Conservation (phyloP, 2,113 vertebrate species). For the Chauna torquata region DNA sequence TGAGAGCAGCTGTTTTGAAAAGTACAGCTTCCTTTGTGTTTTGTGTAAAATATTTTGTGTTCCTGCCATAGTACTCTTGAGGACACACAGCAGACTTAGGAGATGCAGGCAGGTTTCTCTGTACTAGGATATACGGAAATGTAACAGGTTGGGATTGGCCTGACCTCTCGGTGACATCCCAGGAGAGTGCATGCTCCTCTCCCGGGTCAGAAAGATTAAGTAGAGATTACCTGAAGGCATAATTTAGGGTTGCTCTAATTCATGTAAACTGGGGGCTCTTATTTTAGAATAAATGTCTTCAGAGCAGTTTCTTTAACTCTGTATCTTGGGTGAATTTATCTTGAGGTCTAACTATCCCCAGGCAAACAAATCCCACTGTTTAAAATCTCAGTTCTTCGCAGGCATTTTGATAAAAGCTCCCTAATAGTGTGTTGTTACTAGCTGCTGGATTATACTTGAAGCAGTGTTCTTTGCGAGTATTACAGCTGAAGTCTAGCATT, state of each 20-base stretch:
- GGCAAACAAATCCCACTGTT: background rate
- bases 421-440: background rate
- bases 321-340: background rate
- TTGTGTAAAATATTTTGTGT: background rate
- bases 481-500: background rate
- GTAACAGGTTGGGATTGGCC: background rate
- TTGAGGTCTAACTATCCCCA: background rate
- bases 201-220: background rate
- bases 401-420: background rate
- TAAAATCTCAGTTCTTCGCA: background rate
- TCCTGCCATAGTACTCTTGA: background rate
- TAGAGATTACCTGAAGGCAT: background rate
- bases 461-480: background rate
- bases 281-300: background rate
- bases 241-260: background rate
- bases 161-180: background rate
- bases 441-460: background rate
- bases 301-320: background rate
- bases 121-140: background rate
- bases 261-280: rapidly evolving
- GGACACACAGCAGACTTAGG: background rate
- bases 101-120: background rate
- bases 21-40: background rate
- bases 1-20: background rate
- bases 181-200: background rate